Conservation (phyloP, 1,140 invertebrate genomes). For the Phymastichus coffea region DNA sequence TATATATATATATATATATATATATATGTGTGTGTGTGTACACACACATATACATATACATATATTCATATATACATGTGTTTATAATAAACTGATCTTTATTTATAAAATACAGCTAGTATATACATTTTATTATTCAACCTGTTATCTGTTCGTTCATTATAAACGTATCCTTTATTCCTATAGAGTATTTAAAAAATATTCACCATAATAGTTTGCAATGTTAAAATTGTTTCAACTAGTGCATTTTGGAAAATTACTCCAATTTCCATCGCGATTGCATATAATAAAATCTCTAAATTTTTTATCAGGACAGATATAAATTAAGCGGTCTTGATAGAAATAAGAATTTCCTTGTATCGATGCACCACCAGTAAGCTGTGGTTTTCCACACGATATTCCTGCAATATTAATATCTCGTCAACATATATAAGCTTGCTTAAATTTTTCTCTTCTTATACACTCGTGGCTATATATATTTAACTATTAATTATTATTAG, state of each 20-base stretch:
- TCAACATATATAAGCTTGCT: background rate
- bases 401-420: constrained; percentile 43
- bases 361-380: constrained; percentile 40
- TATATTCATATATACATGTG: constrained; percentile 7
- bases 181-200: too few relatives aligned
- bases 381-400: constrained; percentile 50
- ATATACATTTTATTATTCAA: too few relatives aligned
- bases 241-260: constrained; percentile 32
- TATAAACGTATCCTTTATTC: too few relatives aligned
- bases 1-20: too few relatives aligned
- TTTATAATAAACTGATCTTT: constrained; percentile 22
- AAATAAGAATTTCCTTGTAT: constrained; percentile 55
- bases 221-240: background rate
- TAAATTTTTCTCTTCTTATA: too few relatives aligned
- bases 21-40: too few relatives aligned
- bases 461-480: too few relatives aligned
- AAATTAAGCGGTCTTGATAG: constrained; percentile 53
- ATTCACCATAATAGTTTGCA: too few relatives aligned
- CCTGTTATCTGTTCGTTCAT: too few relatives aligned
- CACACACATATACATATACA: too few relatives aligned
- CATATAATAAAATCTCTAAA: constrained; percentile 38
- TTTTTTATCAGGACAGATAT: constrained; percentile 51
- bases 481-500: too few relatives aligned
- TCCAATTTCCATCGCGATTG: constrained; percentile 43
- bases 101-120: constrained; percentile 20